Base-by-base conservation (phyloP, 2,113 vertebrate species). In the Lichenostomus cassidix region DNA sequence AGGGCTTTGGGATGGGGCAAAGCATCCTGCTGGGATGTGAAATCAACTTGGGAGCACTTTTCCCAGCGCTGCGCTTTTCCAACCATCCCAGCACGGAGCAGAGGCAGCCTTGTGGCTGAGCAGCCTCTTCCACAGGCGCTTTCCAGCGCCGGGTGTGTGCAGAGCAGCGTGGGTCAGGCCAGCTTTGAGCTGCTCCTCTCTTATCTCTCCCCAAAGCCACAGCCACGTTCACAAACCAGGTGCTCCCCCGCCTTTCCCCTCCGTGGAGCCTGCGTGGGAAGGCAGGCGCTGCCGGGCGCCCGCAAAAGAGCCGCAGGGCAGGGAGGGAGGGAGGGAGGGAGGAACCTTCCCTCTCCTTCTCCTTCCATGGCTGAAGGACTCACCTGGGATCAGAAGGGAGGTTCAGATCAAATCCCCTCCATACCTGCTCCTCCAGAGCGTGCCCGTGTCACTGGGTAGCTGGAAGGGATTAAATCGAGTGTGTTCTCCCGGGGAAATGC, bases 191-290 rank as follows among this genome's bases (percentile, higher is more conserved):
- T 91, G 81, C 95, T 90, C 46, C 92, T 83, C 82, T 94, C 94
- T 96, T 95, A 95, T 96, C 95, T 95, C 28, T 1, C 90, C 46
- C 95, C 92, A 80, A 94, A 96, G 90, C 96, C 90, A 1, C 96
- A 96, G 95, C 95, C 96, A 90, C 78, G 90, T 73, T 95, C 95
- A 52, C 85, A 83, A 79, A 82, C 70, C 95, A 79, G 94, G 82
- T 87, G 88, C 92, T 94, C 75, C 90, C 41, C 87, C 56, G 10
- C 92, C 90, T 94, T 64, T 85, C 96, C 92, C 90, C 90, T 87
- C 50, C 37, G 4, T 95, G 95, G 94, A 96, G 95, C 95, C 96
- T 83, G 95, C 90, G 94, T 96, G 95, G 96, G 96, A 93, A 96
- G 96, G 63, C 87, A 88, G 93, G 91, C 71, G 59, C 89, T 93